Evolutionary conservation across 2,797 vertebrate genomes (phyloP).

Genomic region (Phoebastria nigripes): DNA sequence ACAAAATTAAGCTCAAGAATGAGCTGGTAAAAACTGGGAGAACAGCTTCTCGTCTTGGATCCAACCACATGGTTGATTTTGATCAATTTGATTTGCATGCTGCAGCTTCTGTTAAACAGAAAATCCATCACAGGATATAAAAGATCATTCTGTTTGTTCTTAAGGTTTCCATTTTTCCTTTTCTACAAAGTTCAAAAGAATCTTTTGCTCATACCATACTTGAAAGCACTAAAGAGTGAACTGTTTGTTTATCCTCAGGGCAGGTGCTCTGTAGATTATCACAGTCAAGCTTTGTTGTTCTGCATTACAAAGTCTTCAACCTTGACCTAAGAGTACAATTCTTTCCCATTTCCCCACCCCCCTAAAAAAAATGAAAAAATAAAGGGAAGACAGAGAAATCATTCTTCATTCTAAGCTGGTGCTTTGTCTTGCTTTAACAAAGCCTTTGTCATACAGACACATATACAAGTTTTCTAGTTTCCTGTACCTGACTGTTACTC

Average conservation of each 20-base stretch:
- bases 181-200: conserved; percentile 40
- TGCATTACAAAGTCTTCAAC: conserved; percentile 27
- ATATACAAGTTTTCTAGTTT: not conserved
- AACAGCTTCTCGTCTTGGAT: not conserved
- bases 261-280: conserved; percentile 59
- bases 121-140: not conserved
- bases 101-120: not conserved
- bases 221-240: conserved; percentile 47
- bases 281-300: conserved; percentile 45
- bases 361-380: not conserved
- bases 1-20: not conserved
- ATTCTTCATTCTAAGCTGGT: not conserved
- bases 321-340: conserved; percentile 43
- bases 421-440: not conserved
- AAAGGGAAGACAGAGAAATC: not conserved
- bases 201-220: conserved; percentile 13
- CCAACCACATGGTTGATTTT: not conserved
- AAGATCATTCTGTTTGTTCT: not conserved
- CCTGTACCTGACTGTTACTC: not conserved
- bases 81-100: not conserved
- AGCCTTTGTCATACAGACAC: not conserved
- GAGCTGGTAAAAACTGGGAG: not conserved
- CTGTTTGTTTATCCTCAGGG: conserved; percentile 66
- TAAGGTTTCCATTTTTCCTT: conserved; percentile 1
- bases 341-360: not conserved